Evolutionary conservation across 2,888 invertebrate species (phyloP).

Genomic region (Teleiodes luculella): DNA sequence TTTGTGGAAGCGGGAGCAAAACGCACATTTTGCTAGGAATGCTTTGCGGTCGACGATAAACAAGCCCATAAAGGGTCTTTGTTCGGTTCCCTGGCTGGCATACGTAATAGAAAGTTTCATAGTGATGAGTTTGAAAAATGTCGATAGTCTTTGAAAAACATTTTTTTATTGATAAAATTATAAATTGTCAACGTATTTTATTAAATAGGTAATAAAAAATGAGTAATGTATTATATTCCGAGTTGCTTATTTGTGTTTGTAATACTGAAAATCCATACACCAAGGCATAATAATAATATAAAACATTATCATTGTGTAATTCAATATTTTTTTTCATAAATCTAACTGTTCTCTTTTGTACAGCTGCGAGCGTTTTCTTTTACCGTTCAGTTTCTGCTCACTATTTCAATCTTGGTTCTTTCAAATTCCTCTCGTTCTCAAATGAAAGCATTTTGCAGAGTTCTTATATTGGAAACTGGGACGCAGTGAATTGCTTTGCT

Average conservation of each 20-base stretch:
- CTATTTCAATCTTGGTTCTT: conserved; percentile 4
- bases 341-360: no score
- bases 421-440: conserved; percentile 1
- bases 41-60: conserved; percentile 50
- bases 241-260: no score
- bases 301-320: no score
- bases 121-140: conserved; percentile 34
- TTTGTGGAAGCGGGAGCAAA: conserved; percentile 19
- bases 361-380: not conserved
- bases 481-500: not conserved
- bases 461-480: not conserved
- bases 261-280: no score
- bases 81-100: conserved; percentile 40
- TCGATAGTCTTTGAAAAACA: conserved; percentile 26
- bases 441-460: not conserved
- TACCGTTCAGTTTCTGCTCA: not conserved
- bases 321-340: no score
- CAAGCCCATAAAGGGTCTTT: conserved; percentile 51
- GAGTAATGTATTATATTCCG: no score
- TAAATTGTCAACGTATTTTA: not conserved
- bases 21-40: conserved; percentile 41
- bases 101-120: conserved; percentile 38
- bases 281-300: no score
- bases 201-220: not conserved
- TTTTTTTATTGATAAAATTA: not conserved